Evolutionary conservation across 2,888 invertebrate species (phyloP), one percentile per base, ranked within the genome.

Genomic region (Drosophila eohydei): DNA sequence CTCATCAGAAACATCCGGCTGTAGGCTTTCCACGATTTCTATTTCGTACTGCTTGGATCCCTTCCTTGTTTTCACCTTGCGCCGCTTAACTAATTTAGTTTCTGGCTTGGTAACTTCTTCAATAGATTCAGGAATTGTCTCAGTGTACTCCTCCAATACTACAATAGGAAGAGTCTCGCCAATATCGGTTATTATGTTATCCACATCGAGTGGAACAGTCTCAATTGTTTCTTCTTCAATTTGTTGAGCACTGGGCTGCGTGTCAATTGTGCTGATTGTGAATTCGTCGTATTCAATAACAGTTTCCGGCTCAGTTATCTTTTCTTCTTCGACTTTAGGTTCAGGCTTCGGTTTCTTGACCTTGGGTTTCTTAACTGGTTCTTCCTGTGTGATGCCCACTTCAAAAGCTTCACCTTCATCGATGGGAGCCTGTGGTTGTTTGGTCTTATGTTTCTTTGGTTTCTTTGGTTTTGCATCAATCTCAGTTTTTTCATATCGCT

Each of bases 11-110:
- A 93, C 79, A 57, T 91, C 73, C 3, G 65, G 16, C 6, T 28
- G 34, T 82, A 93, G 91, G 16, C 93, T 88, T 6, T 94, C 94
- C 3, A 93, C 91, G n/a, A 92, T 89, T 73, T 93, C 93, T 1
- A 94, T 94, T 9, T 93, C 90, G 78, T 94, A 93, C 70, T 93
- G 88, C 56, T 93, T 93, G 0, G 88, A 86, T 2, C 93, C 94
- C 56, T 92, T 93, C 66, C 90, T 92, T 59, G 93, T 93, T 76
- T 93, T 94, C 1, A 94, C 92, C 4, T 92, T 91, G 1, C 93
- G 93, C 68, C 93, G 94, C 4, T 93, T 94, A 0, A 91, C 92
- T 4, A 90, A 92, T 51, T 92, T 92, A 65, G 90, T 90, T 30
- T 81, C 81, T 26, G 80, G 67, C 6, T 82, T 67, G 38, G 83